Evolutionary conservation across 2,113 vertebrate genomes (phyloP), one percentile per base, ranked within the genome.

Genomic region (Indicator maculatus): DNA sequence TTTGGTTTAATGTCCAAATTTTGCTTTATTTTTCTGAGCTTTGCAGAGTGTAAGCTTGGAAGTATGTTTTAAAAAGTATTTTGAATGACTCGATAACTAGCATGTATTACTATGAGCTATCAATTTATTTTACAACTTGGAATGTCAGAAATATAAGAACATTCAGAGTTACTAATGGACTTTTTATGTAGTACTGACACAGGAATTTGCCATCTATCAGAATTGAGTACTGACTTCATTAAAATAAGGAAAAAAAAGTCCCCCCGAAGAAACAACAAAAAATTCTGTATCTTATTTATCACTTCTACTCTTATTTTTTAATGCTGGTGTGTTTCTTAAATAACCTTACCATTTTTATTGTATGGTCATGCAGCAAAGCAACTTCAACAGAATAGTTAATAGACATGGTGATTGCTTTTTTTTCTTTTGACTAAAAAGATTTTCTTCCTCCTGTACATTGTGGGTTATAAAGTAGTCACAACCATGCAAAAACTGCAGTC

Each of bases 131-230:
- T 90, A 76, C 50, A 66, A 80, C n/a, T 67, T 78, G 75, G 69
- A 79, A 90, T 70, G 88, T 84, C 80, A 91, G 83, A 88, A 96
- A 65, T 90, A 64, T 38, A 92, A 93, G 88, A 95, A 95, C 45
- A 64, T 72, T 94, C 69, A 67, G 45, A 26, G 33, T 94, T 96
- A 73, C 78, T 88, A 93, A 79, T 88, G 88, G 55, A 90, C 30
- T 13, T 93, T 96, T 93, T 96, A 81, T 83, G 36, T 87, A 70
- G 64, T 87, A 80, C 67, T 92, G 83, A 87, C 71, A 77, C 0
- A 1, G 27, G 67, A 69, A 91, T 96, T 96, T 90, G 83, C 96
- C 94, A 87, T 91, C 88, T 89, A 80, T n/a, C 17, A 93, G 67
- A 87, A 94, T 64, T 0, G 2, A 64, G 47, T 84, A 58, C 73